Conservation (phyloP, 2,797 vertebrate genomes). For the Muscicapa comitata region DNA sequence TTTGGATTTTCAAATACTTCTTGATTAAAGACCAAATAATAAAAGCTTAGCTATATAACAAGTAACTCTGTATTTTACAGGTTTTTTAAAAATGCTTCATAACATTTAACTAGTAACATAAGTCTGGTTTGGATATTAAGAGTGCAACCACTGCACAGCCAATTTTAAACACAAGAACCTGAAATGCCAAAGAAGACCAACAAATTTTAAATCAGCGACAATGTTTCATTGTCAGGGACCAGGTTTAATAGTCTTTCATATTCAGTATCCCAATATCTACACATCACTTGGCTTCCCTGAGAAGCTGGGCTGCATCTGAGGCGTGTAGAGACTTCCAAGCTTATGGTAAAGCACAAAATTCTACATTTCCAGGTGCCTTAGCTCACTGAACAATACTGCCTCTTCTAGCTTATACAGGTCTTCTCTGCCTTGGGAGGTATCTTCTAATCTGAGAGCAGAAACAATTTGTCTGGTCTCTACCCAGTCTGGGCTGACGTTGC, state of each 20-base stretch:
- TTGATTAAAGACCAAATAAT: neutral
- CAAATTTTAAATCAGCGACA: neutral
- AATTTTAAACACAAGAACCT: neutral
- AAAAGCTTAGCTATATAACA: neutral
- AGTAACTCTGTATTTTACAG: slow-evolving; percentile 20
- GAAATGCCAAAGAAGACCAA: neutral
- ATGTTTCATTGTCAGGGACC: neutral
- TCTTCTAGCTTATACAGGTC: neutral
- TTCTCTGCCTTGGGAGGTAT: neutral
- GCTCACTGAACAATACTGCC: neutral
- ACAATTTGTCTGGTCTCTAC: neutral
- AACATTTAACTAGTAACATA: neutral
- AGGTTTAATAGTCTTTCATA: neutral
- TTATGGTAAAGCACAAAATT: neutral
- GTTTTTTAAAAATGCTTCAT: slow-evolving; percentile 23
- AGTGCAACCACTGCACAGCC: neutral
- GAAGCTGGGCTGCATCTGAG: neutral
- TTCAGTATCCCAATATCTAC: neutral
- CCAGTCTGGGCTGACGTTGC: neutral
- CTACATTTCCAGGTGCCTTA: neutral
- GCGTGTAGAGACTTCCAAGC: neutral
- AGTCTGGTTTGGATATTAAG: neutral
- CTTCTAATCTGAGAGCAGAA: neutral
- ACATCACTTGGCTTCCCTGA: neutral
- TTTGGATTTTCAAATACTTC: neutral